A percentile compares a stretch with the other conserved stretches of the same genome.
Evolutionary conservation across 2,797 vertebrate genomes (phyloP).

Genomic region (Chaenodraco wilsoni): DNA sequence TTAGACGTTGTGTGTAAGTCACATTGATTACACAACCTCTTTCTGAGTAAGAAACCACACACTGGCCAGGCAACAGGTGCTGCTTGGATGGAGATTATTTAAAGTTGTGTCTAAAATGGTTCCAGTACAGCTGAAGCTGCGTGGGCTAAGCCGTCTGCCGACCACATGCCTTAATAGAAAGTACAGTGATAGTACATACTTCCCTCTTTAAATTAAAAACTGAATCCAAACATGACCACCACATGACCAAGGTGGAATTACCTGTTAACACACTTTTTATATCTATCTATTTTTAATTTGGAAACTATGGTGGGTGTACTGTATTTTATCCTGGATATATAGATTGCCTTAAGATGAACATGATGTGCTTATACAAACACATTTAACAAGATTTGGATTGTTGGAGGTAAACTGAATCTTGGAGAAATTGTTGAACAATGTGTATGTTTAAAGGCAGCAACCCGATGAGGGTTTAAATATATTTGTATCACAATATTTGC

Average conservation of each 20-base stretch:
- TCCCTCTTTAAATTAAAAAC: slow-evolving; percentile 70
- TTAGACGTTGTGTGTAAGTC: slow-evolving; percentile 41
- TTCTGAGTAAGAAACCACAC: slow-evolving; percentile 59
- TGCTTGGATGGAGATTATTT: slow-evolving; percentile 77
- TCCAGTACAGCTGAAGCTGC: slow-evolving; percentile 72
- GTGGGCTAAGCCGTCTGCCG: slow-evolving; percentile 55
- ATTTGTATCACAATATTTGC: slow-evolving; percentile 71
- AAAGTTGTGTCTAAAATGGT: slow-evolving; percentile 76
- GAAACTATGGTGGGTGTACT: neutral
- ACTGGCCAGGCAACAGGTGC: slow-evolving; percentile 74
- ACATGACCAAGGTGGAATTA: slow-evolving; percentile 65
- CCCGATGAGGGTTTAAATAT: slow-evolving; percentile 20
- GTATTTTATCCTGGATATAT: neutral
- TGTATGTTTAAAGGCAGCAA: slow-evolving; percentile 67
- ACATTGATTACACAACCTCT: slow-evolving; percentile 72
- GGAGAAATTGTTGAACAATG: slow-evolving; percentile 39
- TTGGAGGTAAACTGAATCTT: neutral
- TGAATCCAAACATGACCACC: slow-evolving; percentile 61
- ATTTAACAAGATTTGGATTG: neutral
- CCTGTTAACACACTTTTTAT: slow-evolving; percentile 12
- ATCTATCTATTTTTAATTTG: neutral
- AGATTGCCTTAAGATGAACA: neutral
- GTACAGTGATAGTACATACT: slow-evolving; percentile 71
- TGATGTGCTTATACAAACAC: neutral
- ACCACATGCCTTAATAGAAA: slow-evolving; percentile 76